A percentile compares a stretch with the other conserved stretches of the same genome.
These are phyloP conservation scores for Rhopalosiphum nymphaeae DNA, from an alignment of 2,888 invertebrate species.

Conservation along the genomic window DNA sequence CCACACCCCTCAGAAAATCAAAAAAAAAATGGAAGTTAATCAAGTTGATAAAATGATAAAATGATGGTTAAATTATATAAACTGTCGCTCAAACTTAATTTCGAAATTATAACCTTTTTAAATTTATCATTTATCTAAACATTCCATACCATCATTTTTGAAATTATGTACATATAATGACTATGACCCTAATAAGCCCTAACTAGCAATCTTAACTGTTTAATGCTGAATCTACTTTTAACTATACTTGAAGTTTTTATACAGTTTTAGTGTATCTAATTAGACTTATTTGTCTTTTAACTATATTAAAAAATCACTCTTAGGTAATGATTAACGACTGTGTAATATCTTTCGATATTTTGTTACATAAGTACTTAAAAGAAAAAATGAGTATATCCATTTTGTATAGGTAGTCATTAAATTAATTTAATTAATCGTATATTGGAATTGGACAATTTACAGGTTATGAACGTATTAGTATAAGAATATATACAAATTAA, in stretches of 20 bases:
- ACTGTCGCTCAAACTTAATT: neutral
- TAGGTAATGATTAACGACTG: neutral
- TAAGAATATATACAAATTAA: neutral
- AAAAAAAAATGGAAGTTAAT: neutral
- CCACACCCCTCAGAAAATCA: neutral
- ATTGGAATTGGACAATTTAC: neutral
- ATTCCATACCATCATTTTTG: too few relatives aligned
- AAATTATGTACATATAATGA: too few relatives aligned
- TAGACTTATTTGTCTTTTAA: neutral
- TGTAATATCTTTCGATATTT: neutral
- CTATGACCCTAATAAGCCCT: too few relatives aligned
- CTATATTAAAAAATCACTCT: neutral
- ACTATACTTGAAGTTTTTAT: too few relatives aligned
- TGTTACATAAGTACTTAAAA: neutral
- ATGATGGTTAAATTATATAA: neutral
- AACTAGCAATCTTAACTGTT: too few relatives aligned
- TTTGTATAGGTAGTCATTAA: neutral
- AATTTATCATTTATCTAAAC: neutral
- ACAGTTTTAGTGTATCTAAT: too few relatives aligned
- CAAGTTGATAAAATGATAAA: neutral
- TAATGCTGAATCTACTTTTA: too few relatives aligned
- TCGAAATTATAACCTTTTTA: neutral
- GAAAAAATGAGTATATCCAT: neutral
- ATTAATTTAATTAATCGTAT: neutral
- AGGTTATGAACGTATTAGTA: neutral